Base-by-base conservation (phyloP, 1,140 invertebrate genomes). In the Ridgeia piscesae region DNA sequence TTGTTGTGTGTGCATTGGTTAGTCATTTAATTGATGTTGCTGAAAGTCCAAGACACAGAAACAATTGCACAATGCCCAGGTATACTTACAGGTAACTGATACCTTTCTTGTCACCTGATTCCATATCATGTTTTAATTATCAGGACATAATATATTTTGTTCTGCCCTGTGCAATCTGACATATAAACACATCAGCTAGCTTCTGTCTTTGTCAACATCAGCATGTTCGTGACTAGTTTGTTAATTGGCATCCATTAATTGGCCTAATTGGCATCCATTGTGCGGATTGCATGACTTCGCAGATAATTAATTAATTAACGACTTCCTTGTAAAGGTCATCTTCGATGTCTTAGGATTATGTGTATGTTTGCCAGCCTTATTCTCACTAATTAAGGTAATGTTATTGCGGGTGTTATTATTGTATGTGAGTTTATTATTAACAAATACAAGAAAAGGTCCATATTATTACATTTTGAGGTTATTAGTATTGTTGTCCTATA, bases 241-340 rank as follows among this genome's bases (percentile, higher is more conserved):
- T 31, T 77, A 77, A 77, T 77, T 77, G 14, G 8, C 48, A 50
- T 8, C 48, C 48, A 8, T 21, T 50, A 11, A 50, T 50, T 50
- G 48, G 21, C 21, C 58, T 21, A 4, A 42, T 42, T 42, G 4
- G 4, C 42, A 42, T 42, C 11, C 11, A 77, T 27, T 2, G 2
- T 77, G 58, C 2, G 1, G 6, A 33, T 21, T 14, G 89, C n/a
- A 8, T 90, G 33, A 0, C 89, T n/a, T 21, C 6, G 14, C 34
- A 90, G 33, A 42, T 90, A 6, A 90, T 90, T 90, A 42, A 90
- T 90, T 42, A 90, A 90, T 90, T 90, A 42, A 34, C 21, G 17
- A 90, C 89, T 90, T 90, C 17, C 17, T 34, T 90, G 89, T 17
- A 90, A 77, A 77, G 58, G 14, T 77, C 58, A 4, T 77, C 17